A percentile compares a stretch with the other conserved stretches of the same genome.
These are phyloP conservation scores for Pangasius macronema DNA, from an alignment of 2,797 vertebrate species.

Conservation along the genomic window DNA sequence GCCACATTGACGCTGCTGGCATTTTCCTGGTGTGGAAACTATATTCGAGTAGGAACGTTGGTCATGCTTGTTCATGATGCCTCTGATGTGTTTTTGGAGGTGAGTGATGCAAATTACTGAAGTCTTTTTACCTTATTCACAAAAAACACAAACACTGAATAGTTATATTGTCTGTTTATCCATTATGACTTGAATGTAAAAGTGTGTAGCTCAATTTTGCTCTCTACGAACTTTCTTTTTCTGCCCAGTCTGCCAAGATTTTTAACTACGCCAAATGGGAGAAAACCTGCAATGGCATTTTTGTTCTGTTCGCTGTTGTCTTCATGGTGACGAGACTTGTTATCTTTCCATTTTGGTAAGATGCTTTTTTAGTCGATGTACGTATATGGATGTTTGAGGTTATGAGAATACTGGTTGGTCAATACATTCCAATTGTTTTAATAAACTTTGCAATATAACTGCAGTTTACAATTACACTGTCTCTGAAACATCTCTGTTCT, in stretches of 20 bases:
- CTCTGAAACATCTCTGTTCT: constrained; percentile 3
- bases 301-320: constrained; percentile 80
- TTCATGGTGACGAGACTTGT: constrained; percentile 89
- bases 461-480: not conserved
- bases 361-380: not conserved
- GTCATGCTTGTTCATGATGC: constrained; percentile 89
- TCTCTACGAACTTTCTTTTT: not conserved
- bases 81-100: constrained; percentile 92
- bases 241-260: constrained; percentile 87
- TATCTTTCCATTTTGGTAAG: constrained; percentile 93
- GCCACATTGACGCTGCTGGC: constrained; percentile 86
- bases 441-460: not conserved
- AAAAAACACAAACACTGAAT: not conserved
- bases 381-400: not conserved
- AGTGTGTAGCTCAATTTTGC: not conserved
- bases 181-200: not conserved
- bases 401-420: not conserved
- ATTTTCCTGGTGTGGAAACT: constrained; percentile 92
- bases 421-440: not conserved
- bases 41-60: constrained; percentile 87
- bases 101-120: constrained; percentile 59
- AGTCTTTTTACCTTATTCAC: too few relatives aligned
- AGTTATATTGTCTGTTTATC: not conserved
- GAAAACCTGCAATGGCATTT: constrained; percentile 83
- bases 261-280: constrained; percentile 91